phyloP scores from a whole-genome alignment of 1,140 invertebrate genomes.

The Drosophila micromelanica region DNA sequence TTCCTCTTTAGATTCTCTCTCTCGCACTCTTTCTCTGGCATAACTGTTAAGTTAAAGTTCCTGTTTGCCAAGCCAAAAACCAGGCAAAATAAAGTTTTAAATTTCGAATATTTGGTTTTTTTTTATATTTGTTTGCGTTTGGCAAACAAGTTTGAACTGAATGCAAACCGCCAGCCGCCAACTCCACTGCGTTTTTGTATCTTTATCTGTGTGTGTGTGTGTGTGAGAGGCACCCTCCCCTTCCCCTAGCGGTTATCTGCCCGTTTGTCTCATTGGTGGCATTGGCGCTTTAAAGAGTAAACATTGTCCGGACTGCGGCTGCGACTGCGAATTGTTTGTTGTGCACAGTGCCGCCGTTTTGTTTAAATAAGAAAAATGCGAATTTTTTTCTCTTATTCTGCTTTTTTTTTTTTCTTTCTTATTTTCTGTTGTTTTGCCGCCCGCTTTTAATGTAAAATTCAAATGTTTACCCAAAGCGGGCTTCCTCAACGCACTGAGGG shows the following conservation, averaged over 20 bases:
- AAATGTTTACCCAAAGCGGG: conserved; percentile 77
- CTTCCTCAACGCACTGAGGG: conserved; percentile 63
- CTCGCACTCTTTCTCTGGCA: conserved; percentile 16
- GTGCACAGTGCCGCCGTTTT: conserved; percentile 77
- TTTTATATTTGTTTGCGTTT: conserved; percentile 70
- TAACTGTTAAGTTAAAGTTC: conserved; percentile 65
- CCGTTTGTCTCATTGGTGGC: conserved; percentile 38
- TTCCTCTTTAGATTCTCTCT: conserved; percentile 10
- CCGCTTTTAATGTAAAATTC: conserved; percentile 82
- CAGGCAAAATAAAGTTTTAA: conserved; percentile 62
- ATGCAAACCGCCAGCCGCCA: conserved; percentile 58
- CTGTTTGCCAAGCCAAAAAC: conserved; percentile 54
- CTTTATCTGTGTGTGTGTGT: conserved; percentile 64
- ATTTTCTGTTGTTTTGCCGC: conserved; percentile 49
- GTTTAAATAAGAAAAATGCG: conserved; percentile 81
- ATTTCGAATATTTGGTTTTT: conserved; percentile 47
- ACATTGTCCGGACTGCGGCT: conserved; percentile 39
- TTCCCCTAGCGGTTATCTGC: not conserved
- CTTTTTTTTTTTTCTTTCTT: conserved; percentile 6
- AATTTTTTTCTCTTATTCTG: conserved; percentile 32
- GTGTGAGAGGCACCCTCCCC: not conserved
- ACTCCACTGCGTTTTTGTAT: conserved; percentile 73
- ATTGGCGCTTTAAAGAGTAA: conserved; percentile 79
- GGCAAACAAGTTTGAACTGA: conserved; percentile 68
- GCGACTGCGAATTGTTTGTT: conserved; percentile 62